These are phyloP conservation scores for Heterotis niloticus DNA, from an alignment of 2,113 vertebrate genomes.

Conservation along the genomic window DNA sequence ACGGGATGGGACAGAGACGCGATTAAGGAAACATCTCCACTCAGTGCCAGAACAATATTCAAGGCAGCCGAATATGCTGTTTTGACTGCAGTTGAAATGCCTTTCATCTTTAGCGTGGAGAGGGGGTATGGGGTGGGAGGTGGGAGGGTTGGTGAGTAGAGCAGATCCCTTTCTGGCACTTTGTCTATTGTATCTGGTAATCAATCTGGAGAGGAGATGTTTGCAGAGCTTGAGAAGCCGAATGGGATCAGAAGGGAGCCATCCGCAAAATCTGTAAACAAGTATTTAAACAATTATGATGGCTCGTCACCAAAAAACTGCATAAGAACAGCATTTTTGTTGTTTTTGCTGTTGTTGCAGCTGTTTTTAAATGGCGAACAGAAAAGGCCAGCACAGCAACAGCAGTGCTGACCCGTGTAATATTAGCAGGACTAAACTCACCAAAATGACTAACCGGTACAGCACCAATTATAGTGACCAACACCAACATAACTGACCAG, in stretches of 20 bases:
- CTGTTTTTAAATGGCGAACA: no score
- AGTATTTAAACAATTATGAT: neutral
- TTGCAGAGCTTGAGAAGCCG: neutral
- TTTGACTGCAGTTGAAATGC: neutral
- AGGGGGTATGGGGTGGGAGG: neutral
- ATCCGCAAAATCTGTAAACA: neutral
- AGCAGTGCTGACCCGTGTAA: no score
- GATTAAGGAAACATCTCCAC: neutral
- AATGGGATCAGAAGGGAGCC: neutral
- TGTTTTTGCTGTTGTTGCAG: no score
- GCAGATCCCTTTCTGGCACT: neutral
- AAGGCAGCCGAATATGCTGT: conserved; percentile 5
- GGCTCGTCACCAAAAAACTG: neutral
- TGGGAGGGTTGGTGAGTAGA: neutral
- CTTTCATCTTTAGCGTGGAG: neutral
- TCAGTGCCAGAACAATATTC: conserved; percentile 27
- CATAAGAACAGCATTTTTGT: no score
- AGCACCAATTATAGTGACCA: no score
- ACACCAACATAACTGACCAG: no score
- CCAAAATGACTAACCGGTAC: no score
- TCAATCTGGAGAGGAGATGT: neutral
- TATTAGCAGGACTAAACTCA: no score
- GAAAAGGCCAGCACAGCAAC: no score
- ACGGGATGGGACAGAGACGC: no score
- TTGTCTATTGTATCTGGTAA: neutral